Conservation (phyloP, 2,113 vertebrate genomes). For the Gasterosteus aculeatus region DNA sequence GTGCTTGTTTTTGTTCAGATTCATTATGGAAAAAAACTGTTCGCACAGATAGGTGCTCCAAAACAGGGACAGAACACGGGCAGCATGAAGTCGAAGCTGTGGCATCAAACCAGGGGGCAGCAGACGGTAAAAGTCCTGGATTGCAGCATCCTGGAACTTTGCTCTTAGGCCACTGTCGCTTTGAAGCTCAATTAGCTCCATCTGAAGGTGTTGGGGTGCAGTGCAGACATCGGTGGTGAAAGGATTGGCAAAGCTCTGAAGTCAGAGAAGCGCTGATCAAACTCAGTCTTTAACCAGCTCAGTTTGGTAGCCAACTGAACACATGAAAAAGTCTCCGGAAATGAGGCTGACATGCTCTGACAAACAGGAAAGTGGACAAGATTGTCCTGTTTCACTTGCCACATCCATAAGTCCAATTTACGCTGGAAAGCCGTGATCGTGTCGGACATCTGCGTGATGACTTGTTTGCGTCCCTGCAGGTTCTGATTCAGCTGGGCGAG, state of each 20-base stretch:
- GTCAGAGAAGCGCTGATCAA: conserved; percentile 35
- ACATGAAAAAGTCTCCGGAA: conserved; percentile 17
- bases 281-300: conserved; percentile 11
- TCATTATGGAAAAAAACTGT: too few species aligned
- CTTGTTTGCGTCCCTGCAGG: conserved; percentile 24
- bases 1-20: too few species aligned
- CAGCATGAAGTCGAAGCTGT: too few species aligned
- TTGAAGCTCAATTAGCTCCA: conserved; percentile 34
- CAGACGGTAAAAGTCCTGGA: too few species aligned
- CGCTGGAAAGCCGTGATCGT: conserved; percentile 25
- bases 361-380: conserved; percentile 25
- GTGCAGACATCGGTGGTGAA: conserved; percentile 25
- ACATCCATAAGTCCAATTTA: conserved; percentile 19
- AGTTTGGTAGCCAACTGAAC: conserved; percentile 25
- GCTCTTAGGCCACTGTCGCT: conserved; percentile 10
- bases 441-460: conserved; percentile 21
- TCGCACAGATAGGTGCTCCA: too few species aligned
- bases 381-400: conserved; percentile 19
- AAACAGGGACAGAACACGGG: too few species aligned
- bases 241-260: conserved; percentile 25
- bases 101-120: too few species aligned
- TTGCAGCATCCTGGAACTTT: too few species aligned
- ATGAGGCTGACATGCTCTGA: conserved; percentile 23
- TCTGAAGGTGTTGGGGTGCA: conserved; percentile 21
- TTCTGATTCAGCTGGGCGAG: conserved; percentile 26